Evolutionary conservation across 2,797 vertebrate species (phyloP), one percentile per base, ranked within the genome.

Genomic region (Okamejei kenojei): DNA sequence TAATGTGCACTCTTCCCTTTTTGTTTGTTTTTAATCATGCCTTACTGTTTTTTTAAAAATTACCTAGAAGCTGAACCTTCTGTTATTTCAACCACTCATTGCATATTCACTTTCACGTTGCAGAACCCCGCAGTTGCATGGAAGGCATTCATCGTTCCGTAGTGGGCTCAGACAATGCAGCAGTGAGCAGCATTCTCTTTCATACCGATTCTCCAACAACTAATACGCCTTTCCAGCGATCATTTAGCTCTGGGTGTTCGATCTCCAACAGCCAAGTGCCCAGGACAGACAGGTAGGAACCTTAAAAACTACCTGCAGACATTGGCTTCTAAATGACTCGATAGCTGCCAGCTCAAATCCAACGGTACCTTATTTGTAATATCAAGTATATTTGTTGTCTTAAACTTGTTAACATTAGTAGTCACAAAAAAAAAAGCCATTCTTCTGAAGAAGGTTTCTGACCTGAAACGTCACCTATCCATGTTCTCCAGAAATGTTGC

Each of bases 251-350:
- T 61, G 93, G 96, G 0, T 96, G 96, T 93, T 94, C 96, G 9
- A 77, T 95, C 80, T 95, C 97, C 38, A 95, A 94, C 61, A 96
- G 96, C 94, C 94, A 95, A 6, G 92, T 96, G 78, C 95, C 95
- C 84, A 95, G 94, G 79, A 95, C 95, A 94, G 96, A 98, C 93
- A 97, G 98, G 98, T 99, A 96, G 93, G 95, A 94, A 81, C 10
- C 58, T 63, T 65, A n/a, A n/a, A 68, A 65, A 68, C 61, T 65
- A 65, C n/a, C 0, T 32, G 17, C 7, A 68, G 35, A 32, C 80
- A 10, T 15, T 21, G 19, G 38, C 71, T 11, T 35, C 7, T 71
- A 35, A 10, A 26, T 17, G 11, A 26, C 35, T 91, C 71, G 26
- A 74, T 9, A 74, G 32, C 21, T 91, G 35, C 21, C 35, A 54